phyloP scores from a whole-genome alignment of 2,888 invertebrate genomes.

The Neuroscelio doddi region DNA sequence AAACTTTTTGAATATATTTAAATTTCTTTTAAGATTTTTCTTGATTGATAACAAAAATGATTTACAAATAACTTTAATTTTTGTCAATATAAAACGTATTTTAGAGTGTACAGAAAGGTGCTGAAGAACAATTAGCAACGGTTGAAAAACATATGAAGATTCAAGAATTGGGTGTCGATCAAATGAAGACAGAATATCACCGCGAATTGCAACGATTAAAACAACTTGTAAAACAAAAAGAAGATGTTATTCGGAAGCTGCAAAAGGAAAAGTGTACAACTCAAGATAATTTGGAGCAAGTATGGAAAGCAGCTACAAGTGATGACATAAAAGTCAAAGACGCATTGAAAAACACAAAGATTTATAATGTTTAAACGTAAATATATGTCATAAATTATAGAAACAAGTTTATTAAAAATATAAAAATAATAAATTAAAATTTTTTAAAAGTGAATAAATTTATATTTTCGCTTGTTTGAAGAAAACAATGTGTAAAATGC shows the following conservation, averaged over 20 bases:
- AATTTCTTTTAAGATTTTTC: constrained; percentile 1
- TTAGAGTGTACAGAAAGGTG: constrained; percentile 74
- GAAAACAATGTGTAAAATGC: too few species aligned
- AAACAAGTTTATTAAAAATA: neutral
- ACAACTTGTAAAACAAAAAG: constrained; percentile 72
- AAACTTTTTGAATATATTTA: too few species aligned
- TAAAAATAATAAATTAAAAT: too few species aligned
- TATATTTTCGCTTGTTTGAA: too few species aligned
- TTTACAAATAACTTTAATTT: too few species aligned
- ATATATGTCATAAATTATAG: neutral
- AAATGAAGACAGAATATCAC: constrained; percentile 73
- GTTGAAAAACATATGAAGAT: constrained; percentile 74
- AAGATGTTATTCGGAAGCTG: constrained; percentile 69
- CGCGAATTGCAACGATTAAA: constrained; percentile 72
- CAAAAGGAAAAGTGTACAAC: constrained; percentile 63
- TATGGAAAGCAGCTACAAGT: constrained; percentile 60
- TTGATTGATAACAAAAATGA: too few species aligned
- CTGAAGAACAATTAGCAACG: constrained; percentile 73
- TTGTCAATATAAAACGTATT: too few species aligned
- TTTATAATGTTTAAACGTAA: constrained; percentile 47
- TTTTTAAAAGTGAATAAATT: too few species aligned
- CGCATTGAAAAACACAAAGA: constrained; percentile 55
- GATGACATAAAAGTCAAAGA: constrained; percentile 60
- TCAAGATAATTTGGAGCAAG: constrained; percentile 61
- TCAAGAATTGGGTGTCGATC: constrained; percentile 71